A percentile compares a stretch with the other conserved stretches of the same genome.
Evolutionary conservation across 1,140 invertebrate genomes (phyloP).

Genomic region (honey bee (Apis mellifera)): DNA sequence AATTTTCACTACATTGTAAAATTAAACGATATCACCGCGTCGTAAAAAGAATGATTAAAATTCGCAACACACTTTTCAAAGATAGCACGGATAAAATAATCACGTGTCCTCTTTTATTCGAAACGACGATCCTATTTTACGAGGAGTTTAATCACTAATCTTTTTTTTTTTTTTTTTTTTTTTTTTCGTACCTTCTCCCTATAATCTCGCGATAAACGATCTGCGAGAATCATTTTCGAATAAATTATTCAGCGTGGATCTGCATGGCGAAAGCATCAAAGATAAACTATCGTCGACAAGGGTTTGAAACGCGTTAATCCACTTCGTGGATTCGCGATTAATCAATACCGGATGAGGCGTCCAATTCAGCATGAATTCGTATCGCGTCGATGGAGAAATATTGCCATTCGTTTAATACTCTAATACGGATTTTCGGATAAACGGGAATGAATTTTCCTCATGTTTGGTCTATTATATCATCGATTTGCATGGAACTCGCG

Average conservation of each 20-base stretch:
- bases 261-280: conserved; percentile 12
- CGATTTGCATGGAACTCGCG: too few species aligned
- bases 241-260: conserved; percentile 30
- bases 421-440: too few species aligned
- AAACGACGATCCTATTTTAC: not conserved
- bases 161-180: too few species aligned
- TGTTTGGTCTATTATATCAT: too few species aligned
- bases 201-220: not conserved
- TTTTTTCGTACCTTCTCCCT: not conserved
- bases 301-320: conserved; percentile 32
- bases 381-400: conserved; percentile 8
- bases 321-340: conserved; percentile 27
- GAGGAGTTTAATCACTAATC: not conserved
- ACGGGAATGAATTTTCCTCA: too few species aligned
- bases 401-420: conserved; percentile 3
- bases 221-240: not conserved
- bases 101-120: not conserved
- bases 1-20: not conserved
- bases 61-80: not conserved
- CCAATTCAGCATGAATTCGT: not conserved
- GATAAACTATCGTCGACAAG: conserved; percentile 32
- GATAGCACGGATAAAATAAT: not conserved
- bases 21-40: too few species aligned
- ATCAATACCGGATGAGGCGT: conserved; percentile 38
- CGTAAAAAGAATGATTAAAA: too few species aligned